Evolutionary conservation across 2,113 vertebrate genomes (phyloP).

Genomic region (Oncorhynchus mykiss): DNA sequence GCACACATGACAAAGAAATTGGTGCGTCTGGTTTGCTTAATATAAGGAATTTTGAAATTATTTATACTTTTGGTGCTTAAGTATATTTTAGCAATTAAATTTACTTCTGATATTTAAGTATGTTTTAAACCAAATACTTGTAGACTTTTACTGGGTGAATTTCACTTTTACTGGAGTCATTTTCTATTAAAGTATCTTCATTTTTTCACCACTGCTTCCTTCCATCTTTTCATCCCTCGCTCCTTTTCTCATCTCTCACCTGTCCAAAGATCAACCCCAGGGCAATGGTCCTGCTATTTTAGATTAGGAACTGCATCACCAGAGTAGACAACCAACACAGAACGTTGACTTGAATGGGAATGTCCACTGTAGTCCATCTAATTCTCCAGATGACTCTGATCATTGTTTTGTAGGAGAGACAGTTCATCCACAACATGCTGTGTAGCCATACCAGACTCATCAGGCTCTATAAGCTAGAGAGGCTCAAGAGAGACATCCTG

Average conservation of each 20-base stretch:
- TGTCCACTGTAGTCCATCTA: background rate
- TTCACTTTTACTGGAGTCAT: too few relatives aligned
- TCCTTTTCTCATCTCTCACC: background rate
- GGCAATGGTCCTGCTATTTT: background rate
- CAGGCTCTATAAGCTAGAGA: background rate
- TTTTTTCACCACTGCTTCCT: background rate
- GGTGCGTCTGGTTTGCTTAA: too few relatives aligned
- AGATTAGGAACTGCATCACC: too few relatives aligned
- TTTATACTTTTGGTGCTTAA: too few relatives aligned
- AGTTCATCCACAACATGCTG: constrained; percentile 26
- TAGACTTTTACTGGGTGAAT: too few relatives aligned
- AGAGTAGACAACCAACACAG: background rate
- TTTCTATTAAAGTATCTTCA: too few relatives aligned
- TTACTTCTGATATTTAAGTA: too few relatives aligned
- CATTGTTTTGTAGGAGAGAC: constrained; percentile 33
- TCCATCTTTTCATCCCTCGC: background rate
- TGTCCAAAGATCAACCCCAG: background rate
- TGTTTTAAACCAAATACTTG: too few relatives aligned
- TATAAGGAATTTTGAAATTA: too few relatives aligned
- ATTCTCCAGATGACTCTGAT: background rate
- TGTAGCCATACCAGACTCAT: constrained; percentile 38
- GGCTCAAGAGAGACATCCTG: background rate
- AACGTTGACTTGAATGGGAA: background rate
- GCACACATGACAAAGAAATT: too few relatives aligned
- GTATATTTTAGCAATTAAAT: too few relatives aligned